A percentile compares a stretch with the other conserved stretches of the same genome.
Conservation (phyloP, 37 sponge, comb jelly and placozoan species). For the Cliona cf. orientalis region DNA sequence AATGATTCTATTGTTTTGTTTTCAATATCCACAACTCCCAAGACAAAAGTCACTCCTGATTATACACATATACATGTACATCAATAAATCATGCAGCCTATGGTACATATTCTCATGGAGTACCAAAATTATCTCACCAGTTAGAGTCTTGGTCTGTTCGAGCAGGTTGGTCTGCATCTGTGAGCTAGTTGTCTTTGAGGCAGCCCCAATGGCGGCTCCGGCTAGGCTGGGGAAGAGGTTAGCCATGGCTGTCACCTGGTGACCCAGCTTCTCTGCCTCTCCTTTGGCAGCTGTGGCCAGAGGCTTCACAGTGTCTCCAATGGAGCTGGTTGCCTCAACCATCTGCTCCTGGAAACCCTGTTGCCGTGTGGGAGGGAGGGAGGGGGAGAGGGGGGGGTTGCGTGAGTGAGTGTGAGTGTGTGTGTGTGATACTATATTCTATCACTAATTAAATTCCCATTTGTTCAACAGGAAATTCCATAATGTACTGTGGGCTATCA, state of each 20-base stretch:
- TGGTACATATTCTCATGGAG: too few relatives aligned
- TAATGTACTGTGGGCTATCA: background rate
- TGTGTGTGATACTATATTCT: background rate
- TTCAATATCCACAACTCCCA: too few relatives aligned
- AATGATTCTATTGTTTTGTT: too few relatives aligned
- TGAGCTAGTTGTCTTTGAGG: conserved; percentile 73
- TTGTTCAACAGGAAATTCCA: too few relatives aligned
- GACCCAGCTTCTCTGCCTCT: conserved; percentile 97
- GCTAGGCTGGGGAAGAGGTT: conserved; percentile 82
- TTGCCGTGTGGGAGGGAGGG: too few relatives aligned
- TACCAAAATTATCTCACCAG: conserved; percentile 58
- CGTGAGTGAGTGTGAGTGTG: background rate
- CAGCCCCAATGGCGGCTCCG: conserved; percentile 88
- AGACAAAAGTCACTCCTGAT: too few relatives aligned
- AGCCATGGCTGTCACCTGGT: conserved; percentile 82
- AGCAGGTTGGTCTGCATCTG: conserved; percentile 73
- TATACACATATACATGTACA: too few relatives aligned
- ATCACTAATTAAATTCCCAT: background rate
- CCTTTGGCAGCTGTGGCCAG: conserved; percentile 86
- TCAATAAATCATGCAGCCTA: too few relatives aligned
- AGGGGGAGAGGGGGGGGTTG: too few relatives aligned
- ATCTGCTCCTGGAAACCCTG: conserved; percentile 91
- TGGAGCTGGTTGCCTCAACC: conserved; percentile 62
- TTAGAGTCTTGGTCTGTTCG: conserved; percentile 88
- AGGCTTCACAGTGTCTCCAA: conserved; percentile 80